Conservation (phyloP, 2,113 vertebrate species). For the Gracilinanus agilis region DNA sequence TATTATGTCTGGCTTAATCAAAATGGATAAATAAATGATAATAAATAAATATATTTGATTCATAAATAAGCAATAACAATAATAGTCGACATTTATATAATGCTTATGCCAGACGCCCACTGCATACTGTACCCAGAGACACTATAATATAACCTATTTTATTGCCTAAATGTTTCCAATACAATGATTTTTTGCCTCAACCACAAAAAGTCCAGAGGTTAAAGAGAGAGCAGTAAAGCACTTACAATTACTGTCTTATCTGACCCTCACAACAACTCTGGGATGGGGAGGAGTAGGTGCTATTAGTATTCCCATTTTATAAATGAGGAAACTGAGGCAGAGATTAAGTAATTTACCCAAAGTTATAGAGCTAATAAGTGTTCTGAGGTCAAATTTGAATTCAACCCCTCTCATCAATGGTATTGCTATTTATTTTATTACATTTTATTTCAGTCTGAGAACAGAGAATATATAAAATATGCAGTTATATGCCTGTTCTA, state of each 20-base stretch:
- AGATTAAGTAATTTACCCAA: neutral
- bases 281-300: neutral
- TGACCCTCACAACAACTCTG: neutral
- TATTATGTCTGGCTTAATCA: neutral
- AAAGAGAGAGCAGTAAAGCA: neutral
- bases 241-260: neutral
- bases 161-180: neutral
- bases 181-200: neutral
- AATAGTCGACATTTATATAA: neutral
- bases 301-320: neutral
- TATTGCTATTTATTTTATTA: neutral
- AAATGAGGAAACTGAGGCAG: neutral
- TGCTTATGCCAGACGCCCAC: neutral
- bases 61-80: neutral
- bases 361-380: neutral
- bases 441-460: neutral
- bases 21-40: neutral
- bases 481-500: neutral
- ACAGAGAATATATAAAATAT: neutral
- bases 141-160: neutral
- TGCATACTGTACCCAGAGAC: neutral
- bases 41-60: neutral
- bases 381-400: neutral
- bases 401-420: rapidly evolving
- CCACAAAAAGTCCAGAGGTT: neutral